A percentile compares a stretch with the other conserved stretches of the same genome.
Conservation (phyloP, 2,797 vertebrate genomes). For the Antennarius maculatus region DNA sequence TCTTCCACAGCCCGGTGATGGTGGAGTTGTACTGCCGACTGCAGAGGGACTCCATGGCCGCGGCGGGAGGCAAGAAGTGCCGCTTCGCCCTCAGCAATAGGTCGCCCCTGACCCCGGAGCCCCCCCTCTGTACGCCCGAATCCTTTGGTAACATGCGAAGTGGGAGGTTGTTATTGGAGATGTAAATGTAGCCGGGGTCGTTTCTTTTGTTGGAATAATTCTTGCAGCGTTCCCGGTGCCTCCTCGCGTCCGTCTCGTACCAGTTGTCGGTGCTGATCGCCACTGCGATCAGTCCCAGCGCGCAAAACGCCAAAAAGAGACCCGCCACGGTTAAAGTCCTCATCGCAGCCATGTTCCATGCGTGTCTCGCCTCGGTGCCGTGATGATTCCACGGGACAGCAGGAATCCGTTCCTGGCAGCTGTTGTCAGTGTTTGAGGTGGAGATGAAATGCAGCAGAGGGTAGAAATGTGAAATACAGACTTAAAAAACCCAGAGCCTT, state of each 20-base stretch:
- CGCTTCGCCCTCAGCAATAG: constrained; percentile 68
- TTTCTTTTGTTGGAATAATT: constrained; percentile 89
- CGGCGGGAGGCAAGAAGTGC: constrained; percentile 77
- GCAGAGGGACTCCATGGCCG: constrained; percentile 89
- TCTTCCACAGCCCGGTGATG: constrained; percentile 89
- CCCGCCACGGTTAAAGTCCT: constrained; percentile 90
- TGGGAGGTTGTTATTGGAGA: constrained; percentile 89
- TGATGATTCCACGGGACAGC: constrained; percentile 69
- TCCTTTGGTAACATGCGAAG: constrained; percentile 85
- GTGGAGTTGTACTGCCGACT: constrained; percentile 92
- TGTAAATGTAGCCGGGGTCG: constrained; percentile 92
- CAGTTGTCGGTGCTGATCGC: constrained; percentile 92
- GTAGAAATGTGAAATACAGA: constrained; percentile 39
- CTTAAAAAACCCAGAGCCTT: constrained; percentile 21
- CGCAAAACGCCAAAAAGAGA: constrained; percentile 88
- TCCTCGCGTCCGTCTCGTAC: constrained; percentile 93
- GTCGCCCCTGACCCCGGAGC: constrained; percentile 47
- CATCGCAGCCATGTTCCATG: constrained; percentile 90
- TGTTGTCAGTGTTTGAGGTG: constrained; percentile 59
- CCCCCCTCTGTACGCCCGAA: constrained; percentile 49
- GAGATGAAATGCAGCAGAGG: constrained; percentile 50
- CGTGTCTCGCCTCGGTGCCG: constrained; percentile 61
- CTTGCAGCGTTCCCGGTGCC: constrained; percentile 90
- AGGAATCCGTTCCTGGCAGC: constrained; percentile 58
- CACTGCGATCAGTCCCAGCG: constrained; percentile 87